Percentiles rank a stretch among this genome's conserved stretches.
Evolutionary conservation across 2,797 vertebrate species (phyloP).

Genomic region (Rhinophrynus dorsalis): DNA sequence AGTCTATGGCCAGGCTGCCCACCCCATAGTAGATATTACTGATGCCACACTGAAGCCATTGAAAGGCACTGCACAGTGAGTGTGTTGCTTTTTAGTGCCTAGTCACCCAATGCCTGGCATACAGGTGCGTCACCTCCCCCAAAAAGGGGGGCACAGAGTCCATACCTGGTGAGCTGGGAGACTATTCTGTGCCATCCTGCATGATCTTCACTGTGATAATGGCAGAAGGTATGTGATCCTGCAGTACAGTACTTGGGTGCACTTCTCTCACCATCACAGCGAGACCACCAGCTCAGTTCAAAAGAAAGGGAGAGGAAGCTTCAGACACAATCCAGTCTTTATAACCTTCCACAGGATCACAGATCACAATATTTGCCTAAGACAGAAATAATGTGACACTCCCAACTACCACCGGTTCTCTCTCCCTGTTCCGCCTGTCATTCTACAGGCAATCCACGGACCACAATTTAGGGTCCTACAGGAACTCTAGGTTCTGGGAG

Average conservation of each 20-base stretch:
- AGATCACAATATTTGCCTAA: no score
- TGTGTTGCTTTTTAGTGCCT: constrained; percentile 83
- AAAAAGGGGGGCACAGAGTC: no score
- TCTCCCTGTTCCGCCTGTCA: no score
- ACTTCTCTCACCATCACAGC: neutral
- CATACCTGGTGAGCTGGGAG: neutral
- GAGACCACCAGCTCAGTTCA: no score
- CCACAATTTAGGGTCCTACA: no score
- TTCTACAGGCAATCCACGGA: no score
- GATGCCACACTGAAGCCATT: constrained; percentile 87
- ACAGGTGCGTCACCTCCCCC: constrained; percentile 65
- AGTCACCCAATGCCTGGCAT: constrained; percentile 76
- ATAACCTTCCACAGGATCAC: no score
- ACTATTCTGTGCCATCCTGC: neutral
- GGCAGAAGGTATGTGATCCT: neutral
- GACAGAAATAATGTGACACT: no score
- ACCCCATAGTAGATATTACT: constrained; percentile 81
- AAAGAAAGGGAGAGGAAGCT: no score
- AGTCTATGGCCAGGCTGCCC: constrained; percentile 77
- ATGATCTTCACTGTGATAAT: neutral
- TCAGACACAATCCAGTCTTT: no score
- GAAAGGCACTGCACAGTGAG: constrained; percentile 83
- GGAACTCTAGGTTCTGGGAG: no score
- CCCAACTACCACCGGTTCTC: no score
- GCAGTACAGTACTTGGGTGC: neutral